Evolutionary conservation across 2,797 vertebrate species (phyloP).

Genomic region (Rhynchonycteris naso): DNA sequence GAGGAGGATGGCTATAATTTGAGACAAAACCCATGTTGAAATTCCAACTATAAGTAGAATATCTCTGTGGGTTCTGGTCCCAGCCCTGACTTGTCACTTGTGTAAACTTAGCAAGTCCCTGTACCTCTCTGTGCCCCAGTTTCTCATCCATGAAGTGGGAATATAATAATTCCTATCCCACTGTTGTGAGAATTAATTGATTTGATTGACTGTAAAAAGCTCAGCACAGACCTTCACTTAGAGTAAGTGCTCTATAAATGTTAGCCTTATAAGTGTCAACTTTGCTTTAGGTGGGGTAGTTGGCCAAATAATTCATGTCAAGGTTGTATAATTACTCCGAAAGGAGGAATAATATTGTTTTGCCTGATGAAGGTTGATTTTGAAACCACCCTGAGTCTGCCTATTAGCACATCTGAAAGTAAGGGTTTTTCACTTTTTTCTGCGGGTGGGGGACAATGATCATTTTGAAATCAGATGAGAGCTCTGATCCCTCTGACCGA

Average conservation of each 20-base stretch:
- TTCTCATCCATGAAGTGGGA: background rate
- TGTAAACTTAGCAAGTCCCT: background rate
- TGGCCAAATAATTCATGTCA: background rate
- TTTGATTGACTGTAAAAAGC: background rate
- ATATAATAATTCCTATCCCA: background rate
- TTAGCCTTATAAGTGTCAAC: background rate
- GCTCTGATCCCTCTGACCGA: background rate
- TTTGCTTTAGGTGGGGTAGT: background rate
- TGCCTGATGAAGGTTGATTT: background rate
- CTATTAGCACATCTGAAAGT: background rate
- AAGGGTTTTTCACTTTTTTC: background rate
- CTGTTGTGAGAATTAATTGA: background rate
- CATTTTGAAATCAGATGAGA: slow-evolving; percentile 36
- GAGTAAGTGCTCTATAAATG: background rate
- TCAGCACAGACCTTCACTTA: background rate
- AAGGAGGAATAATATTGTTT: background rate
- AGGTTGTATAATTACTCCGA: background rate
- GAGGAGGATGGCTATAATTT: background rate
- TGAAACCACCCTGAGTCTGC: background rate
- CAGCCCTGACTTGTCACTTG: background rate
- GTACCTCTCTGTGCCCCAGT: background rate
- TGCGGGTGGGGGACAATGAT: rapidly evolving
- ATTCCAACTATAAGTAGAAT: background rate
- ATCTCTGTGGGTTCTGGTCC: background rate
- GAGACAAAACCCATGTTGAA: background rate